Percentiles rank a stretch among this genome's conserved stretches.
Conservation (phyloP, 2,113 vertebrate species). For the Arenaria interpres region DNA sequence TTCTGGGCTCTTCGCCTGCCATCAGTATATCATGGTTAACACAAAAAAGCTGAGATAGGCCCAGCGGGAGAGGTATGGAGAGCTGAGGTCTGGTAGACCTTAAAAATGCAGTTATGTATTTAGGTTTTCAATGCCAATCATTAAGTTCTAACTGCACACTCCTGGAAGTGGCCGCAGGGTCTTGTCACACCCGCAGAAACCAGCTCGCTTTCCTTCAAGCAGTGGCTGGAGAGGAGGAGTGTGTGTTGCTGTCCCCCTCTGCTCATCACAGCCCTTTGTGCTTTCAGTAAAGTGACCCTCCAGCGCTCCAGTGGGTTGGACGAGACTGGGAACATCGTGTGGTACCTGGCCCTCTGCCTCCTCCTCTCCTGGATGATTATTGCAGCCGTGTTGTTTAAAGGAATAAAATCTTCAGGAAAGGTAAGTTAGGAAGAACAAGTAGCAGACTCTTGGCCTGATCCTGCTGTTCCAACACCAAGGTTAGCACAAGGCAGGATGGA, state of each 20-base stretch:
- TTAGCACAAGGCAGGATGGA: background rate
- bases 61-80: background rate
- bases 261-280: background rate
- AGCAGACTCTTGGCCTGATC: background rate
- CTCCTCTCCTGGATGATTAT: constrained; percentile 86
- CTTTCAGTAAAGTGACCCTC: constrained; percentile 82
- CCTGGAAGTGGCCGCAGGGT: background rate
- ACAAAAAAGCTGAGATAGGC: background rate
- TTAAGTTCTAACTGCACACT: background rate
- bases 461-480: background rate
- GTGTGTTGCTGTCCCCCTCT: background rate
- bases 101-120: background rate
- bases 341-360: constrained; percentile 94
- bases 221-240: background rate
- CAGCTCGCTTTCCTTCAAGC: background rate
- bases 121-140: background rate
- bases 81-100: background rate
- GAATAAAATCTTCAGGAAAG: constrained; percentile 97
- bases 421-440: constrained; percentile 65
- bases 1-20: background rate
- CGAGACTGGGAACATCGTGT: constrained; percentile 87
- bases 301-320: constrained; percentile 83
- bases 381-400: constrained; percentile 83
- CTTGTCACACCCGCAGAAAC: background rate
- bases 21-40: background rate